Base-by-base conservation (phyloP, 1,140 invertebrate species). In the Telenomus remus region DNA sequence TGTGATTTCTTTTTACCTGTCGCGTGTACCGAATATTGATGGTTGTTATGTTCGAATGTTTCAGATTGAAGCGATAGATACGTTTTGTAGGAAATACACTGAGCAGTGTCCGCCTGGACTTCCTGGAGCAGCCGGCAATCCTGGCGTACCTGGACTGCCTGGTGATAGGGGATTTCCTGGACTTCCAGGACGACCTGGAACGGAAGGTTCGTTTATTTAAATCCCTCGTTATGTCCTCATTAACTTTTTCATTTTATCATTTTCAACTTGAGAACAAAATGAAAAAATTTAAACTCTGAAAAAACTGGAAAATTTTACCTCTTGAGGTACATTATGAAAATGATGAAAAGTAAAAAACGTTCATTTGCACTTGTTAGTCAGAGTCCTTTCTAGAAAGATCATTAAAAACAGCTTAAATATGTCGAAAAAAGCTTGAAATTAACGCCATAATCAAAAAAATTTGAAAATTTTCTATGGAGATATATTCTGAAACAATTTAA, bases 81-180 rank as follows among this genome's bases (percentile, higher is more conserved):
- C 92, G 4, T 94, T 94, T 79, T 95, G 94, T 78, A 90, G 90
- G 60, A 91, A 92, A 9, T 93, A 93, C 0, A 91, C 93, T 79
- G 92, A 95, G 37, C 95, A 95, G 81, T 97, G 95, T 82, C 92
- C 94, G n/a, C 92, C 92, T 0, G 91, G 93, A 13, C 89, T 91
- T 0, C 89, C 91, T 42, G 93, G 94, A 2, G 89, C 91, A 0
- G 89, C 90, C 44, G 93, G 94, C 0, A 89, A 89, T 0, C 85
- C 85, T 0, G 94, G 94, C 0, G 79, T 88, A 11, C 89, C 89
- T 10, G 93, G 93, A 1, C 78, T 88, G 11, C 89, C 89, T 10
- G 93, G 93, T 0, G 85, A 88, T 1, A 89, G 89, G 56, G 92
- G 92, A 2, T 89, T 92, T 1, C 86, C 89, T 3, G 92, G 92